A percentile compares a stretch with the other conserved stretches of the same genome.
Evolutionary conservation across 2,113 vertebrate genomes (phyloP).

Genomic region (Catharus fuscescens): DNA sequence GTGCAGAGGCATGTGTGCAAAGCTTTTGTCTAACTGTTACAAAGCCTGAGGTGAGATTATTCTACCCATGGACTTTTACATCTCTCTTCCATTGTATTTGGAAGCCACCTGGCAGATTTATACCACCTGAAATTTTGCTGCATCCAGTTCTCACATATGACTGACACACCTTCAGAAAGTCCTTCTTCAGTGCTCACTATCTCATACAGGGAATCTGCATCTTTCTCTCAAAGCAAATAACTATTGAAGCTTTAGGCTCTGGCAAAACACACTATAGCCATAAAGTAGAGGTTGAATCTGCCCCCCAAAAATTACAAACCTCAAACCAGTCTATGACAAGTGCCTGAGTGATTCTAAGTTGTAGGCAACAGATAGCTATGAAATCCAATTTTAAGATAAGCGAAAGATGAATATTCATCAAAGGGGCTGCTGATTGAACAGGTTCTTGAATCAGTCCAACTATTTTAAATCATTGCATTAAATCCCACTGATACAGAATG

Average conservation of each 20-base stretch:
- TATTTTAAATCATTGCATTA: background rate
- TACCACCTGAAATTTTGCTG: background rate
- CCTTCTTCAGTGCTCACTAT: background rate
- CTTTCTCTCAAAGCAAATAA: background rate
- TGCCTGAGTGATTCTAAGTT: slow-evolving; percentile 8
- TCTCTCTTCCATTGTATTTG: background rate
- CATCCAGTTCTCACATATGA: background rate
- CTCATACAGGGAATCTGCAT: background rate
- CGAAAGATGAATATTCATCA: slow-evolving; percentile 19
- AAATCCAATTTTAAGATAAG: background rate
- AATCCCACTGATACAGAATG: background rate
- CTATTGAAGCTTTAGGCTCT: background rate
- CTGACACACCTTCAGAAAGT: background rate
- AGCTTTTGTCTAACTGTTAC: background rate
- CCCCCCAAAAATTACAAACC: background rate
- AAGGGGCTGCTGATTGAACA: slow-evolving; percentile 5
- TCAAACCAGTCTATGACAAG: background rate
- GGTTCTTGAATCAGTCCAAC: slow-evolving; percentile 27
- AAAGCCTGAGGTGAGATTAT: background rate
- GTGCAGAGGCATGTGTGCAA: background rate
- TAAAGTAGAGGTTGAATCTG: background rate
- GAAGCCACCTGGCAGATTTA: background rate
- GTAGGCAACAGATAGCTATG: background rate
- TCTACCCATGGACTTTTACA: background rate
- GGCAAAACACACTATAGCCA: background rate